phyloP scores from a whole-genome alignment of 1,140 invertebrate species.

The Propsilocerus akamusi region DNA sequence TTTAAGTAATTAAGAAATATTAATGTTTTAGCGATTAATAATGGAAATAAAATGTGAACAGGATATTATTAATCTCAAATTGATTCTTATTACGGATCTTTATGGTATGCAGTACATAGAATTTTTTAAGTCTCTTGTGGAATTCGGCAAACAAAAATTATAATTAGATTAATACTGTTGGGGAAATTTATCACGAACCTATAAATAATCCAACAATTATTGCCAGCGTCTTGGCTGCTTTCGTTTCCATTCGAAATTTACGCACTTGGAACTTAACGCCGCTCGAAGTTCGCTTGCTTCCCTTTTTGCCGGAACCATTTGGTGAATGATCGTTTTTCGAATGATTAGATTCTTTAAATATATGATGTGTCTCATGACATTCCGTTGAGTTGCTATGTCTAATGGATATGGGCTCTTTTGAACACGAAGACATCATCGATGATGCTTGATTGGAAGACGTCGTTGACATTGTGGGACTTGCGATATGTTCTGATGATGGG shows the following conservation, averaged over 20 bases:
- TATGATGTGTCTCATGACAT: not conserved
- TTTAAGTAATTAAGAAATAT: no score
- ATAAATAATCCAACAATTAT: conserved; percentile 76
- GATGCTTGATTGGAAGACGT: conserved; percentile 18
- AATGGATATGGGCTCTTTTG: not conserved
- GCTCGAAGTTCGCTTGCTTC: conserved; percentile 24
- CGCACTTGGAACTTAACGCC: conserved; percentile 29
- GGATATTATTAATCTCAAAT: no score
- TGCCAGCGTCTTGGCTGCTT: conserved; percentile 71
- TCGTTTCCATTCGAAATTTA: conserved; percentile 51
- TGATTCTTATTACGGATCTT: no score
- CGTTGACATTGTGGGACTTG: conserved; percentile 19
- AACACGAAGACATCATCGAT: conserved; percentile 10
- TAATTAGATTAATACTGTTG: no score
- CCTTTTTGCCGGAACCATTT: conserved; percentile 21
- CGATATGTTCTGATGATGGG: conserved; percentile 56
- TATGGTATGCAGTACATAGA: no score
- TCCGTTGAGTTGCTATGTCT: not conserved
- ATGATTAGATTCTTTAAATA: not conserved
- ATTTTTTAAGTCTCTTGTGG: no score
- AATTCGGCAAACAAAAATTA: no score
- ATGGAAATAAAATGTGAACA: no score
- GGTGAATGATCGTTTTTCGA: not conserved
- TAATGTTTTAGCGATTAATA: no score
- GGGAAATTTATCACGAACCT: no score